Evolutionary conservation across 2,888 invertebrate species (phyloP).

Genomic region (Carpatolechia fugitivella): DNA sequence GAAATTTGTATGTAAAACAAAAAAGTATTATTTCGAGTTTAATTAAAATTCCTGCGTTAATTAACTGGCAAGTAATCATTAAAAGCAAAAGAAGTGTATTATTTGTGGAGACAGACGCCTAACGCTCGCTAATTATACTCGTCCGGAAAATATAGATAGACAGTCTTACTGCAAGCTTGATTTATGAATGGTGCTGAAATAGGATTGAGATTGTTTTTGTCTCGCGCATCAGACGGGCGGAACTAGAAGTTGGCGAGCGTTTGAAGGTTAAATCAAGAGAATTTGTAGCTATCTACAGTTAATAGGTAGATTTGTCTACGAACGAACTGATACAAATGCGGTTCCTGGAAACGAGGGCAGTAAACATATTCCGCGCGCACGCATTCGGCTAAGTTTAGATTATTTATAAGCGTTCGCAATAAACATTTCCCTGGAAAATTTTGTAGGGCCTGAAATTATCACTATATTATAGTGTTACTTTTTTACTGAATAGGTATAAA

Average conservation of each 20-base stretch:
- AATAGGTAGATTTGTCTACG: slow-evolving; percentile 14
- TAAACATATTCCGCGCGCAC: slow-evolving; percentile 46
- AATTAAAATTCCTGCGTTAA: slow-evolving; percentile 10
- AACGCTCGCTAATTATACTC: background rate
- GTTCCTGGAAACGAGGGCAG: slow-evolving; percentile 52
- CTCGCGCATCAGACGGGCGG: slow-evolving; percentile 52
- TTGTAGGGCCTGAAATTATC: no score
- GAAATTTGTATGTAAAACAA: no score
- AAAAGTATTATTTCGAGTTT: background rate
- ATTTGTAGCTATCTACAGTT: slow-evolving; percentile 42
- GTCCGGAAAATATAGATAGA: background rate
- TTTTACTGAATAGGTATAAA: no score
- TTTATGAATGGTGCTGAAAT: slow-evolving; percentile 28
- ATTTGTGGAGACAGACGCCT: background rate
- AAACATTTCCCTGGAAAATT: background rate
- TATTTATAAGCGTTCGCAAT: slow-evolving; percentile 44
- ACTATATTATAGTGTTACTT: no score
- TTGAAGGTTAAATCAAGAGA: slow-evolving; percentile 66
- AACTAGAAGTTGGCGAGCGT: slow-evolving; percentile 47
- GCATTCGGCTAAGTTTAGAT: slow-evolving; percentile 43
- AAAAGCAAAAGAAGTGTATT: slow-evolving; percentile 26
- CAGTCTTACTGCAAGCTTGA: slow-evolving; percentile 8
- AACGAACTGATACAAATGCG: slow-evolving; percentile 10
- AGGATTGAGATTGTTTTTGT: slow-evolving; percentile 49
- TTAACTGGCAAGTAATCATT: slow-evolving; percentile 9